Base-by-base conservation (phyloP, 1,140 invertebrate genomes). In the Lepidostoma basale region DNA sequence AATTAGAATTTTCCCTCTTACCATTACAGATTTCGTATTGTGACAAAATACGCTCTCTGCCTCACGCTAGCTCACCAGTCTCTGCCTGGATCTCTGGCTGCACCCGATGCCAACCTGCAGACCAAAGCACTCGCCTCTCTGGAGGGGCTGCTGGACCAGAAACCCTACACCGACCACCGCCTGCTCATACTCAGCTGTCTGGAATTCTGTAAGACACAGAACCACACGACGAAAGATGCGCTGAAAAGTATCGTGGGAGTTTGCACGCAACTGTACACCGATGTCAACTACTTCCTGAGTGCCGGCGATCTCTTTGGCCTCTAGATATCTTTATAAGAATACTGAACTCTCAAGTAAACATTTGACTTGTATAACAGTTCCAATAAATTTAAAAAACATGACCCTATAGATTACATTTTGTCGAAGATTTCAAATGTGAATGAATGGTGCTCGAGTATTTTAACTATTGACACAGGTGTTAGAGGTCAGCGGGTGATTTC, bases 21-120 rank as follows among this genome's bases (percentile, higher is more conserved):
- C 16, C 2, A 42, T 52, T 69, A 23, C n/a, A 73, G 70, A 47
- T 73, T 73, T 39, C 33, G 67, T 28, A 67, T 73, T 20, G 59
- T 73, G 8, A 59, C 67, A 2, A 62, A 36, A 49, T 73, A 44
- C 58, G 58, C 56, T 30, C 60, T 66, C 16, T 69, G 63, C 39
- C 25, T 56, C 10, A 33, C 39, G 3, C 16, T 63, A 26, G 40
- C 62, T 20, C 23, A 62, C 16, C 45, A 62, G 12, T 26, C 33
- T 10, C 25, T 45, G n/a, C 49, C 63, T 6, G n/a, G 16, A n/a
- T 64, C 23, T n/a, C n/a, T 9, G 3, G 2, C 45, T 8, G 40
- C 22, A 5, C 10, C 20, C 64, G 49, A 45, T 14, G 6, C 28
- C 14, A 52, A 39, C 20, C 3, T 22, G 16, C 44, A 39, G 26